phyloP scores from a whole-genome alignment of 2,888 invertebrate genomes.

The Cryptus viduatorius region DNA sequence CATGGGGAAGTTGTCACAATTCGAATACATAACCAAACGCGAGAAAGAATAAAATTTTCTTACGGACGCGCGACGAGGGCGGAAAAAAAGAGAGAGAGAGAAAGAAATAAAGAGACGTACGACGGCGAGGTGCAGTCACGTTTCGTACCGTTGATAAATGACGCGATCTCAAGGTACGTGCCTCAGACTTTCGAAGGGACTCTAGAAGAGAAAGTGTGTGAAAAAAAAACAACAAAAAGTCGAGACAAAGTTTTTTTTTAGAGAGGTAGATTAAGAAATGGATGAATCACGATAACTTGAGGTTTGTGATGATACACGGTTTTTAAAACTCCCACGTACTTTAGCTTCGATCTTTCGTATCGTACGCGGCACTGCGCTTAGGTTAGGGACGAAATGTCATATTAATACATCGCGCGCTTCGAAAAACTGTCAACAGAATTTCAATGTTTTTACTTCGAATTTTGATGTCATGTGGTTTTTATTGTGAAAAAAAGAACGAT shows the following conservation, averaged over 20 bases:
- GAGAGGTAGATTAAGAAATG: slow-evolving; percentile 51
- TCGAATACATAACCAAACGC: neutral
- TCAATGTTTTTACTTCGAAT: no score
- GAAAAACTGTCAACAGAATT: no score
- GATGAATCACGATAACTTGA: slow-evolving; percentile 37
- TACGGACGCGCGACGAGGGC: neutral
- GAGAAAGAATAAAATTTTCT: no score
- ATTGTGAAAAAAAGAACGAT: no score
- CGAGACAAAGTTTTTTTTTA: neutral
- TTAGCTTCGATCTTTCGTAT: no score
- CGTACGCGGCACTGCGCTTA: no score
- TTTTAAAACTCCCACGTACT: no score
- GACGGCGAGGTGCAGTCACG: slow-evolving; percentile 63
- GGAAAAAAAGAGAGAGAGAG: neutral
- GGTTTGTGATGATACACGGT: neutral
- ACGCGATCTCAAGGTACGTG: slow-evolving; percentile 69
- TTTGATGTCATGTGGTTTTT: no score
- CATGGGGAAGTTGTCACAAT: slow-evolving; percentile 60
- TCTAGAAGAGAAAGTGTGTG: slow-evolving; percentile 52
- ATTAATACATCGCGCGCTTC: no score
- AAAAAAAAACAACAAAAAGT: neutral
- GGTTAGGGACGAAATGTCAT: no score
- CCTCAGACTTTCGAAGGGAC: slow-evolving; percentile 63
- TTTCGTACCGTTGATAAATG: slow-evolving; percentile 64
- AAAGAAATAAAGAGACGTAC: slow-evolving; percentile 26